Conservation (phyloP, 37 sponge, comb jelly and placozoan genomes). For the Cladorhizidae sp. region DNA sequence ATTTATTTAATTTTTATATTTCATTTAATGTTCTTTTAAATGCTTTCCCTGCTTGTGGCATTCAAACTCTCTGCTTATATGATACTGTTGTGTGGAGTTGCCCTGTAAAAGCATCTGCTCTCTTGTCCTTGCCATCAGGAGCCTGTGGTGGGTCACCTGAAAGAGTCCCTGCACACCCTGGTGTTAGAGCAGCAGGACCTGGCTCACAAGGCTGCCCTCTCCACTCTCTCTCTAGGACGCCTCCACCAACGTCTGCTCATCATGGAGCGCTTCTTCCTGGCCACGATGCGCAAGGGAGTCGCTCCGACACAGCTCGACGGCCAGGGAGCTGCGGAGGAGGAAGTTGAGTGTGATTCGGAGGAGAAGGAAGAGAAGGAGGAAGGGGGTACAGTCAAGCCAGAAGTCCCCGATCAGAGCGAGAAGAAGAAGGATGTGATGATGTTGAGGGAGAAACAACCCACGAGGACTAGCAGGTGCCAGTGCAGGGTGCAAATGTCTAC, state of each 20-base stretch:
- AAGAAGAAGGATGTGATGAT: background rate
- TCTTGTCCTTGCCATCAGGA: constrained; percentile 23
- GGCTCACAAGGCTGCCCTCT: constrained; percentile 33
- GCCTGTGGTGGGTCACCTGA: constrained; percentile 61
- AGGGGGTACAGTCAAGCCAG: background rate
- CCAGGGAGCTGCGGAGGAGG: no score
- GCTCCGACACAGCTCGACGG: background rate
- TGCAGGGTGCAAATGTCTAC: no score
- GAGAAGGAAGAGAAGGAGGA: constrained; percentile 10
- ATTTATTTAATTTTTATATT: no score
- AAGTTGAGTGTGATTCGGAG: constrained; percentile 2
- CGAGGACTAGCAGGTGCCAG: no score
- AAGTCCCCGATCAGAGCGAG: constrained; percentile 1
- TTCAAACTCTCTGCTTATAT: no score
- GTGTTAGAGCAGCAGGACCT: constrained; percentile 66
- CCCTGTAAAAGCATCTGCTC: no score
- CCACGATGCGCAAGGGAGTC: constrained; percentile 44
- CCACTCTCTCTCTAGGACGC: constrained; percentile 45
- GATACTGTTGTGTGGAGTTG: no score
- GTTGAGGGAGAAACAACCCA: background rate
- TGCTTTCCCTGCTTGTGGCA: no score
- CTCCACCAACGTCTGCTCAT: constrained; percentile 69
- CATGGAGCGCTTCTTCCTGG: constrained; percentile 66
- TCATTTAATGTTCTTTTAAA: no score
- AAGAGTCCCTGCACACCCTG: constrained; percentile 58